Conservation (phyloP, 2,797 vertebrate species). For the Squalus acanthias region DNA sequence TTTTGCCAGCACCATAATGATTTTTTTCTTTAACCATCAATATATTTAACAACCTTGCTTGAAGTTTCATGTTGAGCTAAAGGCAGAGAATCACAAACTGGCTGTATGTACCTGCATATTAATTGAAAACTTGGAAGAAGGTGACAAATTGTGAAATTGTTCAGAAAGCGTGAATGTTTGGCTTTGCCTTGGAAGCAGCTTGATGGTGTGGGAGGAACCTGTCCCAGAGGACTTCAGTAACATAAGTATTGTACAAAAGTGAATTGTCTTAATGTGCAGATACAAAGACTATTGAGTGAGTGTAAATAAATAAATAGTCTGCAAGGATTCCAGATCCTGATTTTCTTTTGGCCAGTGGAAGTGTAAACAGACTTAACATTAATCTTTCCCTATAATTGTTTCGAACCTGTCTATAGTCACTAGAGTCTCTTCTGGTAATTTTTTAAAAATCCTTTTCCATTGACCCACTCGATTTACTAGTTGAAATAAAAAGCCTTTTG, state of each 20-base stretch:
- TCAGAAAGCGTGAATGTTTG: not conserved
- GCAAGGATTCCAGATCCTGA: not conserved
- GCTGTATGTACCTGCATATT: not conserved
- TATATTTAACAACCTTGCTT: not conserved
- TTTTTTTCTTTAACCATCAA: not conserved
- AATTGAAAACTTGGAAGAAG: not conserved
- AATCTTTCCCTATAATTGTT: not conserved
- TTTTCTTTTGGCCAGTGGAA: not conserved
- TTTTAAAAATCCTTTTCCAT: not conserved
- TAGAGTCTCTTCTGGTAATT: not conserved
- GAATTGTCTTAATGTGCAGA: not conserved
- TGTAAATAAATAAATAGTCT: not conserved
- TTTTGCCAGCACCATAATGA: not conserved
- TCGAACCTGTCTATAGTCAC: not conserved
- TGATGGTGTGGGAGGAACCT: not conserved
- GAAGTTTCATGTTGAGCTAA: not conserved
- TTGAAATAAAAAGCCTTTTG: not conserved
- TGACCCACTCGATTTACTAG: not conserved
- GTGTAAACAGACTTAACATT: not conserved
- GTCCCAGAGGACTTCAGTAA: not conserved
- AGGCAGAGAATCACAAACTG: not conserved
- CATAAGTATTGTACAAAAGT: not conserved
- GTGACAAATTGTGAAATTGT: not conserved
- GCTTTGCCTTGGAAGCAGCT: not conserved
- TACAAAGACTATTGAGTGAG: not conserved